phyloP scores from a whole-genome alignment of 2,797 vertebrate genomes.

The Enteromius viviparus region DNA sequence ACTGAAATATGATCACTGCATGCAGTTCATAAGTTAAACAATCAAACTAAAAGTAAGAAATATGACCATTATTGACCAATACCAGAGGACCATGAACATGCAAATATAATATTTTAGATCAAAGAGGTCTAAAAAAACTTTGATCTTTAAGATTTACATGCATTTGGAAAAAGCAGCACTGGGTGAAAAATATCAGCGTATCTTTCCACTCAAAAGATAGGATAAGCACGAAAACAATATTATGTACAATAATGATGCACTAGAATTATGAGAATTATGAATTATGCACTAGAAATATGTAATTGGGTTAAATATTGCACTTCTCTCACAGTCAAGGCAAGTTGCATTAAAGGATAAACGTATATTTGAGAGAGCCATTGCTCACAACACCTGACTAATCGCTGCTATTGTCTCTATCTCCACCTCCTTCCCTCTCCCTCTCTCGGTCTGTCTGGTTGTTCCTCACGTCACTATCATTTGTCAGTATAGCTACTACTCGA shows the following conservation, averaged over 20 bases:
- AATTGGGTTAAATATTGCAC: constrained; percentile 32
- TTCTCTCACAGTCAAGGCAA: constrained; percentile 16
- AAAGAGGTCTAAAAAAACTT: background rate
- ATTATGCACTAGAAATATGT: no score
- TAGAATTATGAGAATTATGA: no score
- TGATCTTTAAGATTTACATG: background rate
- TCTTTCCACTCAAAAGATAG: background rate
- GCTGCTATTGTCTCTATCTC: constrained; percentile 34
- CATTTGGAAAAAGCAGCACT: background rate
- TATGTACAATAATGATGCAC: background rate
- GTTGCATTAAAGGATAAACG: constrained; percentile 37
- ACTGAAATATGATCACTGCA: background rate
- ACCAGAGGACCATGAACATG: background rate
- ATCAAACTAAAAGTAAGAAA: background rate
- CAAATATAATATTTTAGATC: background rate
- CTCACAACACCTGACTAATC: constrained; percentile 46
- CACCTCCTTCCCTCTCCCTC: background rate
- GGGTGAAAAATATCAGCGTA: background rate
- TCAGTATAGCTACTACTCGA: constrained; percentile 33
- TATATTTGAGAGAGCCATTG: constrained; percentile 44
- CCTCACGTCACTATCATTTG: constrained; percentile 8
- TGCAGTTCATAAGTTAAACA: background rate
- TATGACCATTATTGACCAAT: background rate
- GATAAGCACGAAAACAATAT: background rate
- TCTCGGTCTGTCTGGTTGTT: background rate